These are phyloP conservation scores for Sebastes cheni DNA, from an alignment of 2,797 vertebrate genomes.

Conservation along the genomic window DNA sequence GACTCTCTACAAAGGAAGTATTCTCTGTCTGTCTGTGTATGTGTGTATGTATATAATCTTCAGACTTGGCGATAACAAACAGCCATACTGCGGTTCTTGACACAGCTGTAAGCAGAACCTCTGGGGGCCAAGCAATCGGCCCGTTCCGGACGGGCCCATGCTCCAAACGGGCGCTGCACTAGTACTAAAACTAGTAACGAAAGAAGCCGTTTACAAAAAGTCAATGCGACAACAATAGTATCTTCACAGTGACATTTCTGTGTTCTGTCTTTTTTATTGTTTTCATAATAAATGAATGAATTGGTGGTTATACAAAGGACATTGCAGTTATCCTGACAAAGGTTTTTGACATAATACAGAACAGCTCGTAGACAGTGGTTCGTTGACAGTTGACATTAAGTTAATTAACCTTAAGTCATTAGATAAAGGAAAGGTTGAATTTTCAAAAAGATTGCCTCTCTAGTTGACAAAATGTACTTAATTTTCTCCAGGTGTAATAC, in stretches of 20 bases:
- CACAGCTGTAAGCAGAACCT: too few relatives aligned
- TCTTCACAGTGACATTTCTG: neutral
- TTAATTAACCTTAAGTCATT: neutral
- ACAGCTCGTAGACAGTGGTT: neutral
- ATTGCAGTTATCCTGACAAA: neutral
- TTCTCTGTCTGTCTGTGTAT: too few relatives aligned
- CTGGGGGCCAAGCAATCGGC: too few relatives aligned
- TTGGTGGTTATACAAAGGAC: neutral
- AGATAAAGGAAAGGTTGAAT: neutral
- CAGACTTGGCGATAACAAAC: too few relatives aligned
- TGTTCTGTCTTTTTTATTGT: too few relatives aligned
- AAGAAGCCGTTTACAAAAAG: neutral
- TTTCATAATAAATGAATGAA: too few relatives aligned
- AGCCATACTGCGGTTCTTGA: too few relatives aligned
- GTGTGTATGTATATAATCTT: too few relatives aligned
- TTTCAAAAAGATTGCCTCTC: neutral
- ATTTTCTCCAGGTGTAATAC: neutral
- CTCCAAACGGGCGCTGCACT: too few relatives aligned
- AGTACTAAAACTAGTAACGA: neutral
- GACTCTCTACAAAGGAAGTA: accelerated
- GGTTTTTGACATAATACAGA: neutral
- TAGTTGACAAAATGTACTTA: neutral
- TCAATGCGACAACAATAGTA: neutral
- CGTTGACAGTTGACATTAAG: neutral
- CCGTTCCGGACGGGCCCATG: too few relatives aligned